Evolutionary conservation across 2,888 invertebrate genomes (phyloP), one percentile per base, ranked within the genome.

Genomic region (Argyresthia goedartella): DNA sequence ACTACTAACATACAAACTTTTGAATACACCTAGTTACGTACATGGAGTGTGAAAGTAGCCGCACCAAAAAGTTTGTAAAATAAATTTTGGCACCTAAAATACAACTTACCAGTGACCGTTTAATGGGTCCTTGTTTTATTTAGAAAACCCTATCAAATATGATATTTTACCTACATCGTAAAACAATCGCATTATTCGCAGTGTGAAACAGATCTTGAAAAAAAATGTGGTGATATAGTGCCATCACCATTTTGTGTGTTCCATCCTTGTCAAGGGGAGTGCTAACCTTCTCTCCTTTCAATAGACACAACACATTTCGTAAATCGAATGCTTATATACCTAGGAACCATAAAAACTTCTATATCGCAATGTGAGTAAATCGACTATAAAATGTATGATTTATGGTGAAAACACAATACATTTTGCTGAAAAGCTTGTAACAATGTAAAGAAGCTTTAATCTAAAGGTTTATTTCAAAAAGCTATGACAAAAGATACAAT

Each of bases 241-340:
- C 64, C 61, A 60, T 62, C 58, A 59, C 60, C 62, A 55, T 54
- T 50, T 53, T 59, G 52, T 78, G 76, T 78, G 73, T 71, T 79
- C 94, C 95, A 93, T 94, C 95, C 95, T 96, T 96, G 95, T 95
- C 96, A 92, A 96, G 96, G 93, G 93, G 93, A 94, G 93, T 93
- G 93, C 93, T 93, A 94, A 94, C 93, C 92, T 88, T 93, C 96
- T 97, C 96, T 97, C 96, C 96, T 96, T 96, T 95, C 93, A 95
- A 95, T 95, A 94, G 92, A 96, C 96, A 96, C 96, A 55, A 42
- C 14, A 13, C 2, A 11, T 1, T 6, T 8, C 9, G 9, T 14
- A 8, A 25, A 42, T 16, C 35, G 10, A 43, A 8, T 53, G 7
- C 48, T 60, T 65, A 65, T 65, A 66, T 65, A 65, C 56, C 50